Evolutionary conservation across 2,113 vertebrate genomes (phyloP).

Genomic region (Neolamprologus brichardi): DNA sequence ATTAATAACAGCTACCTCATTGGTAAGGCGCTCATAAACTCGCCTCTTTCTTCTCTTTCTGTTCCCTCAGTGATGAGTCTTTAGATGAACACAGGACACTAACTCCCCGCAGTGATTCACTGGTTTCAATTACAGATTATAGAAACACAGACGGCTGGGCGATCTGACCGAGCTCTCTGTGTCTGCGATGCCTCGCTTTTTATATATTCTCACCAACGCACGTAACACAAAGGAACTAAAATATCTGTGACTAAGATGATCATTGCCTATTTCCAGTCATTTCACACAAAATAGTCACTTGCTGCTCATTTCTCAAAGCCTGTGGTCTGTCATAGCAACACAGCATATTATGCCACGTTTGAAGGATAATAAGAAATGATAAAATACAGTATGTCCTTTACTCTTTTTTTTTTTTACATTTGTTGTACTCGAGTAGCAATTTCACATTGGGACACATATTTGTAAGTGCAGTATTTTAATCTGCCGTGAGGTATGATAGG

Average conservation of each 20-base stretch:
- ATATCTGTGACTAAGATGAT: background rate
- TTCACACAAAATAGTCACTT: background rate
- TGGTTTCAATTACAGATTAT: conserved; percentile 31
- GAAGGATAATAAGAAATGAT: background rate
- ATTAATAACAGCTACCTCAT: conserved; percentile 2
- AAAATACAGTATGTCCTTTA: background rate
- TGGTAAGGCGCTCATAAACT: background rate
- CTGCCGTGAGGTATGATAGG: background rate
- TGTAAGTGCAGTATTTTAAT: conserved; percentile 1
- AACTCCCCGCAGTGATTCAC: conserved; percentile 42
- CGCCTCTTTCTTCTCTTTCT: background rate
- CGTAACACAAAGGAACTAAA: background rate
- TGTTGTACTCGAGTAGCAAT: background rate
- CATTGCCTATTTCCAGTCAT: background rate
- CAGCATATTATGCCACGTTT: background rate
- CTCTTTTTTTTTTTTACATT: background rate
- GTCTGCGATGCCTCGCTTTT: conserved; percentile 18
- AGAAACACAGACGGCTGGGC: background rate
- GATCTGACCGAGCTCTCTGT: conserved; percentile 18
- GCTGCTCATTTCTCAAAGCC: background rate
- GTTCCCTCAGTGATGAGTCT: conserved; percentile 6
- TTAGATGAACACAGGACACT: conserved; percentile 6
- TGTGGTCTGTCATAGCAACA: background rate
- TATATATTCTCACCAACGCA: conserved; percentile 2
- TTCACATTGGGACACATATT: background rate